A percentile compares a stretch with the other conserved stretches of the same genome.
phyloP scores from a whole-genome alignment of 2,888 invertebrate genomes.

The Drosophila dives region DNA sequence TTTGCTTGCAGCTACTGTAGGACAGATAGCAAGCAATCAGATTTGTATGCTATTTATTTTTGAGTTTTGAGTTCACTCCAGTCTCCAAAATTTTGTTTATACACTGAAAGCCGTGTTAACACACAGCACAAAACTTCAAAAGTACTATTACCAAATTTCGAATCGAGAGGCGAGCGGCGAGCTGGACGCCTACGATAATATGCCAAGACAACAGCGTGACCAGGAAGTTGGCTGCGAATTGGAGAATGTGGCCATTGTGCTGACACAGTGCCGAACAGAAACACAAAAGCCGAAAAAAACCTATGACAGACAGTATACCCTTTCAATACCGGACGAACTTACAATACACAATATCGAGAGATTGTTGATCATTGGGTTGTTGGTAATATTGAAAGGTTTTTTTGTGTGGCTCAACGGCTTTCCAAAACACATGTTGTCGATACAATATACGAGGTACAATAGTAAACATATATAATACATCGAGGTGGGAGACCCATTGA shows the following conservation, averaged over 20 bases:
- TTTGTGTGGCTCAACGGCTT: slow-evolving; percentile 25
- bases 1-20: slow-evolving; percentile 29
- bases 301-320: slow-evolving; percentile 49
- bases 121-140: background rate
- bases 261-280: slow-evolving; percentile 9
- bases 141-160: slow-evolving; percentile 21
- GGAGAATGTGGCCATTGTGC: slow-evolving; percentile 42
- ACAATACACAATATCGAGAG: slow-evolving; percentile 44
- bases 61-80: background rate
- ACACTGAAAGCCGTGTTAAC: background rate
- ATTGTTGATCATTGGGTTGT: slow-evolving; percentile 31
- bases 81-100: background rate
- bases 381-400: slow-evolving; percentile 33
- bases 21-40: slow-evolving; percentile 20
- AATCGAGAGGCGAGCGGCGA: background rate
- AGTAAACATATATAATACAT: background rate
- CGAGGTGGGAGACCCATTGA: slow-evolving; percentile 9
- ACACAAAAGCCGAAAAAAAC: slow-evolving; percentile 5
- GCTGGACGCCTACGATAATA: slow-evolving; percentile 28
- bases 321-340: slow-evolving; percentile 44
- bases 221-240: slow-evolving; percentile 44
- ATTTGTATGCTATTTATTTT: slow-evolving; percentile 4
- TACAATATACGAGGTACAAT: slow-evolving; percentile 1
- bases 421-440: slow-evolving; percentile 1
- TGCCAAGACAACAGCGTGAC: slow-evolving; percentile 41